A percentile compares a stretch with the other conserved stretches of the same genome.
These are phyloP conservation scores for Cyclophora punctaria DNA, from an alignment of 2,888 invertebrate genomes.

Conservation along the genomic window DNA sequence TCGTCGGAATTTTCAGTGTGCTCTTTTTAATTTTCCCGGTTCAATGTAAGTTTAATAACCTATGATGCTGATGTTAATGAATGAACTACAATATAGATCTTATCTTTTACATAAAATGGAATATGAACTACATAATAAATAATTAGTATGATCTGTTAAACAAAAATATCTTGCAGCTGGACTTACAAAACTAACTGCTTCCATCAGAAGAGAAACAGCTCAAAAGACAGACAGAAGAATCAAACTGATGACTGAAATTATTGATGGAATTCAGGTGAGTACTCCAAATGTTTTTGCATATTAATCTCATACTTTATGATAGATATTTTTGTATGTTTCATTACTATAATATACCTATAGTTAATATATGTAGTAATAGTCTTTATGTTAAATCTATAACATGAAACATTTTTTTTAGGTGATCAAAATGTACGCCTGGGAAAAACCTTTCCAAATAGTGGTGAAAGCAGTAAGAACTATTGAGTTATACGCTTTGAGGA, in stretches of 20 bases:
- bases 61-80: no score
- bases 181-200: conserved; percentile 51
- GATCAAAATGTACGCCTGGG: conserved; percentile 97
- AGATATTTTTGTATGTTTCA: background rate
- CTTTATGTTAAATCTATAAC: background rate
- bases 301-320: background rate
- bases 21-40: conserved; percentile 75
- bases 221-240: conserved; percentile 87
- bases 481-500: conserved; percentile 73
- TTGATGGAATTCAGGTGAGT: conserved; percentile 86
- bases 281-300: background rate
- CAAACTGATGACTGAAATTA: conserved; percentile 90
- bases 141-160: background rate
- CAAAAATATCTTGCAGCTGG: conserved; percentile 32
- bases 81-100: no score
- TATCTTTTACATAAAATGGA: no score
- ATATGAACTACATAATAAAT: no score
- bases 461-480: conserved; percentile 74
- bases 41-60: conserved; percentile 40
- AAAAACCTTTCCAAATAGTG: conserved; percentile 85
- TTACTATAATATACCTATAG: no score
- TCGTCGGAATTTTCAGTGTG: conserved; percentile 59
- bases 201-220: conserved; percentile 76
- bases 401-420: conserved; percentile 62
- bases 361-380: background rate